Evolutionary conservation across 2,888 invertebrate genomes (phyloP), one percentile per base, ranked within the genome.

Genomic region (Tridacna gigas): DNA sequence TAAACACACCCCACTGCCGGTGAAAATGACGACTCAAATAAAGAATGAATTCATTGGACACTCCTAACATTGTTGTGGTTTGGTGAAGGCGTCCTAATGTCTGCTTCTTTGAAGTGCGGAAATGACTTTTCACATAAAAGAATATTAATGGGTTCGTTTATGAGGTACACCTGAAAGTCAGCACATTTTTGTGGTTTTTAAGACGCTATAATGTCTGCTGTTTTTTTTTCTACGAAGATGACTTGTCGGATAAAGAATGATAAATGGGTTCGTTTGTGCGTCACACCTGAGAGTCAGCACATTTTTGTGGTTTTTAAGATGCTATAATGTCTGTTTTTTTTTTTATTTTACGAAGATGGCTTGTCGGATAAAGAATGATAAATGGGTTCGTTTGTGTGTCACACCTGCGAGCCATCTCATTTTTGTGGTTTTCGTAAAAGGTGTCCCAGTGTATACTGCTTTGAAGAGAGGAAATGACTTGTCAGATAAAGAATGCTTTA

Each of bases 61-160:
- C n/a, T n/a, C n/a, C n/a, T n/a, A n/a, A n/a, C n/a, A n/a, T n/a
- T n/a, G n/a, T n/a, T n/a, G n/a, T n/a, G n/a, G n/a, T n/a, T n/a
- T n/a, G n/a, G n/a, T n/a, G 3, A 37, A 37, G 37, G 37, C 37
- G 37, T 37, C 37, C 37, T 37, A 37, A 37, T 37, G 37, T 37
- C 37, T 37, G 37, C 37, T 37, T 7, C 37, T 37, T 37, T 37
- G 37, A 4, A 37, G 3, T 37, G 37, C 37, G 37, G 37, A 37
- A 37, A 37, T 37, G 37, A 76, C 15, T 4, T 47, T 66, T 79
- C 73, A 22, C 15, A 45, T 37, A 79, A 83, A 74, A 74, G 77
- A 65, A 67, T 28, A 77, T 77, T 76, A 7, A 37, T 69, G n/a
- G 5, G 47, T 18, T 20, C n/a, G n/a, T 13, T 20, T 69, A 45